Evolutionary conservation across 2,888 invertebrate species (phyloP).

Genomic region (Lamellibrachia satsuma): DNA sequence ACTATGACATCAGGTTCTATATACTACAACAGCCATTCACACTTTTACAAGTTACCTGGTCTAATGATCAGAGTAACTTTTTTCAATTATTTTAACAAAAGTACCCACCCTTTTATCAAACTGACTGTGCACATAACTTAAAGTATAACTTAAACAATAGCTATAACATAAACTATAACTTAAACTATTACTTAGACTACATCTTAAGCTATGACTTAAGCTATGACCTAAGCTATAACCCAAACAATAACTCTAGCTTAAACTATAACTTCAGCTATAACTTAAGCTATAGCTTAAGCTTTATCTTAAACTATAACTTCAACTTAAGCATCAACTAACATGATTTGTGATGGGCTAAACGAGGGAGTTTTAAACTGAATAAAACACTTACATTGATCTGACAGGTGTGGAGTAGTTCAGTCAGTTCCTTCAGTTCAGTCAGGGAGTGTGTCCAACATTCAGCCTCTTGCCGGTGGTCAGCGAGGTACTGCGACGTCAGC

Average conservation of each 20-base stretch:
- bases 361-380: not conserved
- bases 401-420: conserved; percentile 58
- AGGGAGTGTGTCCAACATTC: conserved; percentile 54
- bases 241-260: too few relatives aligned
- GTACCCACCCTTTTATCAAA: not conserved
- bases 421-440: conserved; percentile 60
- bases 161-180: too few relatives aligned
- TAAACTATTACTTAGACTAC: too few relatives aligned
- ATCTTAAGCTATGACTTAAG: too few relatives aligned
- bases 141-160: too few relatives aligned
- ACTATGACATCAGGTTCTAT: not conserved
- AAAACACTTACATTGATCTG: conserved; percentile 57
- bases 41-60: not conserved
- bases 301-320: too few relatives aligned
- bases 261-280: too few relatives aligned
- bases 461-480: conserved; percentile 55
- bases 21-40: not conserved
- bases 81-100: not conserved
- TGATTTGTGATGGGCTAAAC: not conserved
- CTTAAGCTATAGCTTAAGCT: too few relatives aligned
- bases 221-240: too few relatives aligned
- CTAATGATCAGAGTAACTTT: not conserved
- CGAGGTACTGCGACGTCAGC: conserved; percentile 57
- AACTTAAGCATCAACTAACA: not conserved
- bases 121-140: too few relatives aligned